phyloP scores from a whole-genome alignment of 2,888 invertebrate species.

The Molanna angustata region DNA sequence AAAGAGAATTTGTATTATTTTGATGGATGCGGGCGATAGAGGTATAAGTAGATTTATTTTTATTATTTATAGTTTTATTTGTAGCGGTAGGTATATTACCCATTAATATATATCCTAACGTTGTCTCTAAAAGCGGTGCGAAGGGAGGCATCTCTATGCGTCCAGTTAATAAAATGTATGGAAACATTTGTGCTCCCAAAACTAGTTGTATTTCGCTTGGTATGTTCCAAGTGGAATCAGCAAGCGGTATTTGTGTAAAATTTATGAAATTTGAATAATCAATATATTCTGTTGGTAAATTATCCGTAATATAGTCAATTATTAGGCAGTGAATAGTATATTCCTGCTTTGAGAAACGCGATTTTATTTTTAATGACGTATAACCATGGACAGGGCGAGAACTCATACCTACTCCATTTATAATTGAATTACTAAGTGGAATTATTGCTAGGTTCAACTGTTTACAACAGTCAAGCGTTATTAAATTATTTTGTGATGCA shows the following conservation, averaged over 20 bases:
- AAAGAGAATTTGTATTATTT: too few species aligned
- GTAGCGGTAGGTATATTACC: constrained; percentile 2
- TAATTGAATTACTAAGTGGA: neutral
- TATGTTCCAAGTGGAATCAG: neutral
- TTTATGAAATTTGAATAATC: neutral
- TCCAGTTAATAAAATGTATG: neutral
- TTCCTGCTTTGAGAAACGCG: neutral
- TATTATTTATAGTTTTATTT: too few species aligned
- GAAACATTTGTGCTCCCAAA: constrained; percentile 4
- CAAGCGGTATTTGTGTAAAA: neutral
- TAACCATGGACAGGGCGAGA: neutral
- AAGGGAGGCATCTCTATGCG: neutral
- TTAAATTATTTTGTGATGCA: too few species aligned
- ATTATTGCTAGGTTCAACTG: neutral
- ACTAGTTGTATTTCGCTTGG: neutral
- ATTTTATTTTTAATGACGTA: constrained; percentile 1
- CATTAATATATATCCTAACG: constrained; percentile 3
- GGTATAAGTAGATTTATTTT: too few species aligned
- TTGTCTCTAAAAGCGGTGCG: neutral
- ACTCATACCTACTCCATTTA: neutral
- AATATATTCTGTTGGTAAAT: neutral
- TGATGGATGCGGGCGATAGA: too few species aligned
- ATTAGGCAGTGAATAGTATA: neutral
- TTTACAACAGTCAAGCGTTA: constrained; percentile 2
- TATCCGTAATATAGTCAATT: neutral